Evolutionary conservation across 1,140 invertebrate genomes (phyloP), one percentile per base, ranked within the genome.

Genomic region (Dinoponera quadriceps): DNA sequence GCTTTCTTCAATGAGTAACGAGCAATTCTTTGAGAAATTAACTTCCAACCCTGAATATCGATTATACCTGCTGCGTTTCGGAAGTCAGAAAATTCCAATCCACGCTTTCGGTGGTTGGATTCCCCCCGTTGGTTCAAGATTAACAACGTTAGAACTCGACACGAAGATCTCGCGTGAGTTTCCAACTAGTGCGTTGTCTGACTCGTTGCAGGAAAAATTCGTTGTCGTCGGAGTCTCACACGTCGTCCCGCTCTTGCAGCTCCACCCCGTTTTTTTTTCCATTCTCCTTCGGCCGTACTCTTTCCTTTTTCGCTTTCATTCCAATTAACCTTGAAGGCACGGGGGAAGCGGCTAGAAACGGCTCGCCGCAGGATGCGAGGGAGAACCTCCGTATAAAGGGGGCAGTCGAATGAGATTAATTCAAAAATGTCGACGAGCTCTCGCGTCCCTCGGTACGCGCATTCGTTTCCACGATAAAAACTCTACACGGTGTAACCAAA

Each of bases 401-500:
- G 86, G 91, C 88, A 91, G 90, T 92, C 90, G 90, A 92, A 91
- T 90, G 89, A 92, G 89, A 92, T 92, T 92, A 92, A 92, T 92
- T 92, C 86, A 87, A 84, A 90, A 90, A 88, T 71, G 85, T 86
- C 84, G 87, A 88, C 85, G 81, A 80, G 84, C 69, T 88, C 80
- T 84, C 78, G 68, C 82, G 85, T 84, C 82, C 82, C 73, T 73
- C 66, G 27, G 57, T 84, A 81, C 74, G 74, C 82, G 63, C 82
- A 72, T 54, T 68, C 75, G 75, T 78, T 78, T 78, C 51, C 49
- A 69, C 51, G 63, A 69, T 55, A 44, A 71, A 71, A 78, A 80
- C 29, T 80, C 22, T 59, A 71, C 33, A 71, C 33, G 51, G 25
- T 20, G 51, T 57, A 80, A 44, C 18, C 51, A 80, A 80, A 80